Evolutionary conservation across 2,797 vertebrate genomes (phyloP), one percentile per base, ranked within the genome.

Genomic region (Sebastes baramenuke): DNA sequence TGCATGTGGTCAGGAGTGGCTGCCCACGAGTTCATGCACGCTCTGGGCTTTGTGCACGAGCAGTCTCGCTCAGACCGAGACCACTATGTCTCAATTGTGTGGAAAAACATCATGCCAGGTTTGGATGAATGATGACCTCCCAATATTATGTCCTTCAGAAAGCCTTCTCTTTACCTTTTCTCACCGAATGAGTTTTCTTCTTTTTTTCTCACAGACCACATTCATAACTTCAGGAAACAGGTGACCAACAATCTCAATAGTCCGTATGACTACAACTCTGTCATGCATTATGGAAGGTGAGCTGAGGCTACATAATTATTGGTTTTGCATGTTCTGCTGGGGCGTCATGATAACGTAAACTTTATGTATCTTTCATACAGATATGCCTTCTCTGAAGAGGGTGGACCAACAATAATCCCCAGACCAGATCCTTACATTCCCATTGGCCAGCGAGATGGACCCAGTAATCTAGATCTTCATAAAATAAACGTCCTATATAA

Each of bases 261-360:
- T 69, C 93, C 93, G 0, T 98, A 98, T 77, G 97, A 98, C 88
- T 98, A 97, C 74, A 90, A 77, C 82, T 98, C 97, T 49, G 93
- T 98, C 69, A 97, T 98, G 97, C 97, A 98, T 94, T 98, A 98
- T 32, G 95, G 96, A 88, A 95, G 95, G 97, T 97, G 89, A 92
- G 91, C 55, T 61, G 32, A 69, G 6, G 67, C 8, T 73, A 60
- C 10, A 56, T 65, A 62, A 79, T 72, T 25, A 67, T 20, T 54
- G 16, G 8, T 22, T 72, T 18, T 72, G n/a, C 8, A 32, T 64
- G 22, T 68, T 42, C 52, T 80, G 4, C 54, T 13, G 1, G 1
- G 27, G 9, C 18, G 5, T 72, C 25, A 67, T 49, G 30, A 13
- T 32, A 25, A 25, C 8, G 46, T 72, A 56, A n/a, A 70, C 6